Conservation (phyloP, 2,113 vertebrate genomes). For the Cololabis saira region DNA sequence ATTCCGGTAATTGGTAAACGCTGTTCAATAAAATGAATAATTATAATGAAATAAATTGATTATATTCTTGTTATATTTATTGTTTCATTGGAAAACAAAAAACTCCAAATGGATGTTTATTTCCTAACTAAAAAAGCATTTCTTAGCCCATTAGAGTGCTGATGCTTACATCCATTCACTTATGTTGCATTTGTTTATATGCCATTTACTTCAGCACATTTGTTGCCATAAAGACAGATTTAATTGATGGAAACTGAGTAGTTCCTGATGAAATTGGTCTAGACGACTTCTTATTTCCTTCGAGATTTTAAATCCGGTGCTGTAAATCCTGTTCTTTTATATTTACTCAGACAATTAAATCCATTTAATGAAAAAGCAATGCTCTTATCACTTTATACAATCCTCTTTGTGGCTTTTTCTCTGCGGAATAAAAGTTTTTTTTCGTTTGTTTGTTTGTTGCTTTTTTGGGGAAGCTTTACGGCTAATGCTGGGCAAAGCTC, state of each 20-base stretch:
- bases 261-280: constrained; percentile 28
- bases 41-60: too few species aligned
- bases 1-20: too few species aligned
- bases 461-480: constrained; percentile 18
- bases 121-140: constrained; percentile 20
- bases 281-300: constrained; percentile 6
- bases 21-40: too few species aligned
- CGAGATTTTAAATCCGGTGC: constrained; percentile 36
- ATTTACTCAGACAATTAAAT: constrained; percentile 33
- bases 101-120: constrained; percentile 29
- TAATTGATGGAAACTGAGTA: constrained; percentile 29
- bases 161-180: constrained; percentile 19
- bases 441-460: constrained; percentile 3
- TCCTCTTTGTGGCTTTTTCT: constrained; percentile 35
- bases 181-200: constrained; percentile 11
- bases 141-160: constrained; percentile 4
- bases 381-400: constrained; percentile 65
- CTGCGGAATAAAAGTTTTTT: constrained; percentile 17
- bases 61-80: constrained; percentile 15
- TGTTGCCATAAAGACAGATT: constrained; percentile 17
- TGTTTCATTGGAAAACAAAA: constrained; percentile 18
- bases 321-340: constrained; percentile 39
- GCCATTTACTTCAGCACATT: constrained; percentile 7
- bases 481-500: constrained; percentile 7
- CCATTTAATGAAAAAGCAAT: constrained; percentile 62